Conservation (phyloP, 1,140 invertebrate genomes). For the Drosophila lini region DNA sequence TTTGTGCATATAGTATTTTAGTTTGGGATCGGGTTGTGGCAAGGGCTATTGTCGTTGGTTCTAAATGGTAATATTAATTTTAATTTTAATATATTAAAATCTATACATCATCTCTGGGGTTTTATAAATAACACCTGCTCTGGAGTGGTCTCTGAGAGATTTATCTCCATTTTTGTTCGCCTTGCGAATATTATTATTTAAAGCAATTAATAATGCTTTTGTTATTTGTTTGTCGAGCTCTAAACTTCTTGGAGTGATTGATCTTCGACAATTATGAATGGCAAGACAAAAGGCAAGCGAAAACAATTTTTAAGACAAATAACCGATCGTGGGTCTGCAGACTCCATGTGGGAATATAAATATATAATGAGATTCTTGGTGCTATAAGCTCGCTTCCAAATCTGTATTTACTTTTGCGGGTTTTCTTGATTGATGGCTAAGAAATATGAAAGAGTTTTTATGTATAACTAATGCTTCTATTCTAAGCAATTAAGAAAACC, state of each 20-base stretch:
- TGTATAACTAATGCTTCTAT: neutral
- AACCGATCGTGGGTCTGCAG: slow-evolving; percentile 17
- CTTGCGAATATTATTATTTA: slow-evolving; percentile 1
- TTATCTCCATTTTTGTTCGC: slow-evolving; percentile 1
- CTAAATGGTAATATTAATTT: neutral
- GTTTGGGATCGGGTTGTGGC: neutral
- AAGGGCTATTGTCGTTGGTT: neutral
- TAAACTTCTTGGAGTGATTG: slow-evolving; percentile 17
- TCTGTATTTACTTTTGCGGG: neutral
- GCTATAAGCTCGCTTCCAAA: neutral
- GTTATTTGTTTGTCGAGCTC: slow-evolving; percentile 10
- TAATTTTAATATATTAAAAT: neutral
- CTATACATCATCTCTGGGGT: neutral
- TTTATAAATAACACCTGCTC: slow-evolving; percentile 11
- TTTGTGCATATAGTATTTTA: neutral
- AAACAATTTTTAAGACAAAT: slow-evolving; percentile 14
- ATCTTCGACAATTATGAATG: slow-evolving; percentile 14
- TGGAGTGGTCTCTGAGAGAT: neutral
- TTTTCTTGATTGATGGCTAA: slow-evolving; percentile 14
- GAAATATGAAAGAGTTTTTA: slow-evolving; percentile 5
- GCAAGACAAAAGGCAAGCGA: neutral
- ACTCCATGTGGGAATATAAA: slow-evolving; percentile 25
- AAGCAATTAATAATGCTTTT: slow-evolving; percentile 29
- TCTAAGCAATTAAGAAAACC: neutral
- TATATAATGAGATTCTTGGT: slow-evolving; percentile 9